Conservation (phyloP, 1,140 invertebrate genomes). For the Drosophila suzukii region DNA sequence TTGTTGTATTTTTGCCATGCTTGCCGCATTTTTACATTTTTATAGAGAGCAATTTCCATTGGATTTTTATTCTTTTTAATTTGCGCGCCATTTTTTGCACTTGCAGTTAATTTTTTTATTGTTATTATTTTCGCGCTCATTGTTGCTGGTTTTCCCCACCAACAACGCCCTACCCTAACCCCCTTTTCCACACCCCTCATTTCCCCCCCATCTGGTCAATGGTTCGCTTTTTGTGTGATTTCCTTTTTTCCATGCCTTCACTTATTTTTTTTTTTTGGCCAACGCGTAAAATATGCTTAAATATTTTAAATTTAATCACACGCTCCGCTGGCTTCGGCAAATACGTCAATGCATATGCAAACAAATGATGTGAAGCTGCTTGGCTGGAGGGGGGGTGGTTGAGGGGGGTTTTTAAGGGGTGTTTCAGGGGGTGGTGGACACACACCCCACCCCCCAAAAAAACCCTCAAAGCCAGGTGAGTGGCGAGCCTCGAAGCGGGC, state of each 20-base stretch:
- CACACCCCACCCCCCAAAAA: not conserved
- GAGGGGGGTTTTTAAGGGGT: not conserved
- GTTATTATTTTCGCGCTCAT: constrained; percentile 77
- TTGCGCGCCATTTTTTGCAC: constrained; percentile 69
- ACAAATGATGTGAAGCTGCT: constrained; percentile 61
- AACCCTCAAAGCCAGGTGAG: constrained; percentile 17
- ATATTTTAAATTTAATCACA: constrained; percentile 83
- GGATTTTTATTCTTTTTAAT: constrained; percentile 75
- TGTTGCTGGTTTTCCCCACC: constrained; percentile 59
- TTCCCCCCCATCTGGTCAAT: constrained; percentile 53
- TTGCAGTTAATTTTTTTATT: constrained; percentile 78
- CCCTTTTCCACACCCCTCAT: not conserved
- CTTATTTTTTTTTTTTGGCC: constrained; percentile 49
- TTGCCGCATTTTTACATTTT: constrained; percentile 67
- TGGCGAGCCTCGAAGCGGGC: constrained; percentile 14
- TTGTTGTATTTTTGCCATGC: constrained; percentile 20
- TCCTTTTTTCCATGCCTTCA: not conserved
- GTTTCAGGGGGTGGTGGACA: not conserved
- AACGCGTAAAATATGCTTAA: constrained; percentile 82
- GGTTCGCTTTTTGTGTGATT: constrained; percentile 25
- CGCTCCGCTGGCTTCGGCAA: constrained; percentile 73
- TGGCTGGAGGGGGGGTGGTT: not conserved
- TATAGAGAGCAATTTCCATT: constrained; percentile 64
- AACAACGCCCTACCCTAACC: not conserved
- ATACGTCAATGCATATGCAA: constrained; percentile 82